Evolutionary conservation across 1,140 invertebrate species (phyloP), one percentile per base, ranked within the genome.

Genomic region (Pseudomyrmex concolor): DNA sequence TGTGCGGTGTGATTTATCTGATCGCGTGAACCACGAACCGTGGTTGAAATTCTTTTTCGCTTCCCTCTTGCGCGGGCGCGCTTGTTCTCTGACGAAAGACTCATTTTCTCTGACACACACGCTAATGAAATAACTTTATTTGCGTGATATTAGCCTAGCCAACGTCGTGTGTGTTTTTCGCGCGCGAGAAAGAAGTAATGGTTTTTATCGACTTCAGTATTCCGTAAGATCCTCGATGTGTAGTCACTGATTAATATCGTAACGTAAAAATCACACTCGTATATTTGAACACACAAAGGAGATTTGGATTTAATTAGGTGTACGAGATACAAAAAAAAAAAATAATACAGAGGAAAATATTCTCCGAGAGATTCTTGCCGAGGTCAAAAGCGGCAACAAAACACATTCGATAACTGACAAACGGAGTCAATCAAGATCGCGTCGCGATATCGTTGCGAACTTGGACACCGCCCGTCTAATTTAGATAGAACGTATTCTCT

Each of bases 1-100:
- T n/a, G 15, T 48, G 66, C 71, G 80, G 34, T 78, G 50, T 45
- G 67, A 84, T 77, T 78, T 87, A 87, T 87, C 86, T 86, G 86
- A 87, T 87, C 67, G 48, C 25, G 68, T 59, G 72, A 87, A 70
- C 17, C 55, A 51, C 19, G 55, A 8, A 15, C 67, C 86, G 80
- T 86, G 54, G 17, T 48, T 66, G 63, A 86, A 71, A 71, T 70
- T 76, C 60, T 66, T 54, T 72, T 60, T 59, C 85, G 59, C 45
- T 51, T 51, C 34, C 63, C n/a, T 34, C 34, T 57, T 34, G 10
- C 13, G 2, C 17, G 66, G 12, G 8, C 8, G 43, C 5, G 9
- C 17, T 25, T 8, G 34, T 34, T 34, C 5, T 34, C 34, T 7
- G 34, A 34, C 19, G 2, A 13, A 17, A n/a, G 50, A 68, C 10